A percentile compares a stretch with the other conserved stretches of the same genome.
Conservation (phyloP, 2,888 invertebrate species). For the Mallateleia sp. region DNA sequence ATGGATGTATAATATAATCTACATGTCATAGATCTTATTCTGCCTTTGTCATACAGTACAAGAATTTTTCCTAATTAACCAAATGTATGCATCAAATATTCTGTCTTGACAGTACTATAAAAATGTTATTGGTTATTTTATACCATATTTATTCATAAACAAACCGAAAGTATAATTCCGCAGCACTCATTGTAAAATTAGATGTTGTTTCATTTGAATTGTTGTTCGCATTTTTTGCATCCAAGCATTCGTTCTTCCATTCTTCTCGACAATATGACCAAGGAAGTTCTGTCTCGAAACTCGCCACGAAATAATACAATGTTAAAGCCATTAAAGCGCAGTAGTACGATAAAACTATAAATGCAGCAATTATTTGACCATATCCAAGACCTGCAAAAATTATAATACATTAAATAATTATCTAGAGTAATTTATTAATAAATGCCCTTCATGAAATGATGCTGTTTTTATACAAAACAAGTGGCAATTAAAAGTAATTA, state of each 20-base stretch:
- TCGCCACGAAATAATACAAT: constrained; percentile 89
- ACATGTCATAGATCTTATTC: too few species aligned
- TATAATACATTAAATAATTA: not conserved
- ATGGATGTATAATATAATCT: too few species aligned
- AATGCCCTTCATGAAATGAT: not conserved
- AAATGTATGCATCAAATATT: too few species aligned
- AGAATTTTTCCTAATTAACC: too few species aligned
- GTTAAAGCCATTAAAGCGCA: constrained; percentile 90
- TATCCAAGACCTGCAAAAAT: constrained; percentile 88
- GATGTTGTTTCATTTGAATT: not conserved
- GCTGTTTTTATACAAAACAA: not conserved
- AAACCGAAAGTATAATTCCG: constrained; percentile 61
- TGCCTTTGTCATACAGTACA: too few species aligned
- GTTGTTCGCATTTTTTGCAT: constrained; percentile 45
- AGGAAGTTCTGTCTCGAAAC: constrained; percentile 89
- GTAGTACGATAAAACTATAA: constrained; percentile 90
- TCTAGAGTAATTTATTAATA: not conserved
- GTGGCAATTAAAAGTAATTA: not conserved
- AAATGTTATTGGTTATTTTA: too few species aligned
- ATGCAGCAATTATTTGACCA: constrained; percentile 89
- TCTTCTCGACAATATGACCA: constrained; percentile 89
- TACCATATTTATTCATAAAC: constrained; percentile 89
- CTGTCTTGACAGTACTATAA: too few species aligned
- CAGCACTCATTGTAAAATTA: constrained; percentile 75
- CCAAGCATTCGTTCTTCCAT: constrained; percentile 85